phyloP scores from a whole-genome alignment of 1,140 invertebrate species.

The Contarinia nasturtii region DNA sequence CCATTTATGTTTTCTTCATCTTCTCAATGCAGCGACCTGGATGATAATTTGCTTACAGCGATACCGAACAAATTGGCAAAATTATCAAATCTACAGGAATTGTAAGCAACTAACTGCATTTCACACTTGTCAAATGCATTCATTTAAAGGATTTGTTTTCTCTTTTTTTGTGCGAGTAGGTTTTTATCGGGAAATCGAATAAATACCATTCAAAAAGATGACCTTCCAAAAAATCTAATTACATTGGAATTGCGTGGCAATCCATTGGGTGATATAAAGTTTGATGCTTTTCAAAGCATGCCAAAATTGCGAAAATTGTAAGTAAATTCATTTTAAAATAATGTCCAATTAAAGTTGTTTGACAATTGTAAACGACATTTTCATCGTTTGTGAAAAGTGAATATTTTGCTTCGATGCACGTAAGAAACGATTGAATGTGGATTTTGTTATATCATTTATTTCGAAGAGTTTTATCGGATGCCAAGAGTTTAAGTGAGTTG shows the following conservation, averaged over 20 bases:
- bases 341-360: too few species aligned
- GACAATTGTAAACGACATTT: too few species aligned
- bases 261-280: slow-evolving; percentile 41
- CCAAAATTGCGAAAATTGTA: slow-evolving; percentile 48
- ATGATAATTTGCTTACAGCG: slow-evolving; percentile 48
- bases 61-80: slow-evolving; percentile 42
- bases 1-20: slow-evolving; percentile 3
- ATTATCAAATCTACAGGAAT: slow-evolving; percentile 42
- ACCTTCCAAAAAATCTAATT: slow-evolving; percentile 37
- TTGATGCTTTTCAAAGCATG: slow-evolving; percentile 43
- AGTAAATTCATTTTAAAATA: slow-evolving; percentile 26
- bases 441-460: too few species aligned
- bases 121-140: too few species aligned
- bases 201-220: slow-evolving; percentile 35
- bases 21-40: slow-evolving; percentile 40
- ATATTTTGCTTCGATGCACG: too few species aligned
- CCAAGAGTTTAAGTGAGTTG: slow-evolving; percentile 54
- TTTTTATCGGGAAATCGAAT: slow-evolving; percentile 35
- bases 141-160: too few species aligned
- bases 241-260: slow-evolving; percentile 50
- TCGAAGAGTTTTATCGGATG: slow-evolving; percentile 66
- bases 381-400: too few species aligned
- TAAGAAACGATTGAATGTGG: too few species aligned
- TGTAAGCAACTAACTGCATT: slow-evolving; percentile 34
- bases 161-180: not conserved